Evolutionary conservation across 2,113 vertebrate species (phyloP).

Genomic region (Anguilla rostrata): DNA sequence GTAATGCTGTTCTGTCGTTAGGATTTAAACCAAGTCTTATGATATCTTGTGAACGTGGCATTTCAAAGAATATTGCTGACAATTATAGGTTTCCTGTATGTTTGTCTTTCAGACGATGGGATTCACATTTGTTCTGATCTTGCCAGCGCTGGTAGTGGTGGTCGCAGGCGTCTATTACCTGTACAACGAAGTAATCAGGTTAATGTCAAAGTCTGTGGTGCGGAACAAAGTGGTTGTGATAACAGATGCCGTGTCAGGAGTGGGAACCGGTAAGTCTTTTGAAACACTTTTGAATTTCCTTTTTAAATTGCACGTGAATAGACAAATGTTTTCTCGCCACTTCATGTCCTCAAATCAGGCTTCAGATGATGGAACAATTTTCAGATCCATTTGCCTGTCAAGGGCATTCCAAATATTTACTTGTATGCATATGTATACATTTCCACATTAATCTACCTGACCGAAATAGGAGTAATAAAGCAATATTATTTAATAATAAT

Average conservation of each 20-base stretch:
- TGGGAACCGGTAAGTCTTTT: constrained; percentile 81
- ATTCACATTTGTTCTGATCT: constrained; percentile 68
- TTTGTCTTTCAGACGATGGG: constrained; percentile 73
- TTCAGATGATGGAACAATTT: not conserved
- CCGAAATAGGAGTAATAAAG: not conserved
- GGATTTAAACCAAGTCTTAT: no score
- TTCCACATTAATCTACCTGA: not conserved
- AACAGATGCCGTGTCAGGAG: constrained; percentile 85
- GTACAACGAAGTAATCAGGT: constrained; percentile 80
- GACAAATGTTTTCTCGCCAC: not conserved
- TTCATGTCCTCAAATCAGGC: not conserved
- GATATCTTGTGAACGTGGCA: not conserved
- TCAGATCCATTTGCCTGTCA: not conserved
- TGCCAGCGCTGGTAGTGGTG: constrained; percentile 82
- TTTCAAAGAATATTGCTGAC: not conserved
- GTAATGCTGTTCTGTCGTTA: no score
- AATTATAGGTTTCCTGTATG: not conserved
- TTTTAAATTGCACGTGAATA: not conserved
- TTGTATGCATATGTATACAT: not conserved
- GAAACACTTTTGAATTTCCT: not conserved
- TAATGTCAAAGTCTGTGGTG: constrained; percentile 86
- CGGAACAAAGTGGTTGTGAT: constrained; percentile 95
- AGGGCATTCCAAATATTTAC: not conserved
- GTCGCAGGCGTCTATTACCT: constrained; percentile 86
- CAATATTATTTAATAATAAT: not conserved